Base-by-base conservation (phyloP, 2,113 vertebrate species). In the Mirounga angustirostris region DNA sequence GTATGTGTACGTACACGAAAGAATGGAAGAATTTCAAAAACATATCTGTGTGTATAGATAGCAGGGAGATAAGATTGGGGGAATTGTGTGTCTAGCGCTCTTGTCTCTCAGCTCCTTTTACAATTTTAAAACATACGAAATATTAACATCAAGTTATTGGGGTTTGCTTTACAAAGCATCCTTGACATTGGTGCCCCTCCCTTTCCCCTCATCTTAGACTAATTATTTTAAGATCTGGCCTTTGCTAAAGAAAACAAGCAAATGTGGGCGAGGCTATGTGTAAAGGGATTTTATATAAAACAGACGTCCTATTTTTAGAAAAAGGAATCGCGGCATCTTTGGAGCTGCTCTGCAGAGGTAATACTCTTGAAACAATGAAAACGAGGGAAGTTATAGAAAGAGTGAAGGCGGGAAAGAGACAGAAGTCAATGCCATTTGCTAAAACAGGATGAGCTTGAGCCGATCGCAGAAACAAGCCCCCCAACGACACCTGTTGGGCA, bases 191-290 rank as follows among this genome's bases (percentile, higher is more conserved):
- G 65, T 96, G 46, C 16, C 14, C n/a, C 40, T 89, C 56, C 61
- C 21, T 6, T 1, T 94, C 89, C 86, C 73, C 76, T 7, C 28
- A 97, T 92, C 30, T 79, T 22, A 16, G 18, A 73, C 16, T 79
- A 98, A 98, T 95, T 98, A 96, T 96, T 98, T 98, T 97, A 95
- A 94, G 71, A 94, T 92, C n/a, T 98, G 50, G 91, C 28, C 74
- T 85, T 69, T 33, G 6, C 79, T 50, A 67, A 94, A 95, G 30
- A 93, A 96, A 97, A 92, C 6, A 83, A 97, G 93, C 95, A 95
- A 97, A 6, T 69, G 82, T 93, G 93, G 80, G 79, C 88, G 67
- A 97, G 95, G 54, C 46, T 87, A 6, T 8, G 30, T 50, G 56
- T 50, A 95, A 95, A 95, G 28, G 50, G 73, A 21, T 88, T 96